Percentiles rank a stretch among this genome's conserved stretches.
These are phyloP conservation scores for Syrista parreyssii DNA, from an alignment of 2,888 invertebrate genomes.

Conservation along the genomic window DNA sequence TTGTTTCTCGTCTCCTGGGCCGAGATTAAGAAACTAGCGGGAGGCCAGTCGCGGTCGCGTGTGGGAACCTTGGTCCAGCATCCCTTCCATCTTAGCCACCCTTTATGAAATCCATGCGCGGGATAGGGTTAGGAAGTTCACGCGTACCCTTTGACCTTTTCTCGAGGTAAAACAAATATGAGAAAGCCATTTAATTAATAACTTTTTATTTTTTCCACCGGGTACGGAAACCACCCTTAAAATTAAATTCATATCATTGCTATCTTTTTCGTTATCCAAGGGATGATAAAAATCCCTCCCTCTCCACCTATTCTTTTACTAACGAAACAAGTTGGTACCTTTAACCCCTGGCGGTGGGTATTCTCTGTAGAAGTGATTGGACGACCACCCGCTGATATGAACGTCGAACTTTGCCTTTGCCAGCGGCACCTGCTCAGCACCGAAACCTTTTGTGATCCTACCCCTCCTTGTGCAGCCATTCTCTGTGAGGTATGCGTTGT, in stretches of 20 bases:
- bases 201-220: too few species aligned
- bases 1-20: constrained; percentile 33
- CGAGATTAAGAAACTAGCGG: constrained; percentile 62
- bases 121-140: too few species aligned
- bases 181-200: too few species aligned
- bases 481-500: constrained; percentile 5
- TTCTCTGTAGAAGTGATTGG: constrained; percentile 29
- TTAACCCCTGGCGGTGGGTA: too few species aligned
- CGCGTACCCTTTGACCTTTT: too few species aligned
- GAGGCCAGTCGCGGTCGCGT: constrained; percentile 43
- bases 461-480: constrained; percentile 10
- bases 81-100: constrained; percentile 6
- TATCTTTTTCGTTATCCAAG: not conserved
- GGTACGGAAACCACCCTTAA: too few species aligned
- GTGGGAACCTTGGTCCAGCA: constrained; percentile 36
- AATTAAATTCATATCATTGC: too few species aligned
- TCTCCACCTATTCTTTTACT: too few species aligned
- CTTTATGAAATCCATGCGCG: too few species aligned
- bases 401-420: constrained; percentile 41
- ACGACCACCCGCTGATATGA: constrained; percentile 42
- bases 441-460: constrained; percentile 27
- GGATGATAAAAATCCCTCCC: too few species aligned
- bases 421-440: constrained; percentile 46
- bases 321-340: too few species aligned
- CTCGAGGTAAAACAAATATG: too few species aligned